Percentiles rank a stretch among this genome's conserved stretches.
These are phyloP conservation scores for Chesias legatella DNA, from an alignment of 2,888 invertebrate species.

Conservation along the genomic window DNA sequence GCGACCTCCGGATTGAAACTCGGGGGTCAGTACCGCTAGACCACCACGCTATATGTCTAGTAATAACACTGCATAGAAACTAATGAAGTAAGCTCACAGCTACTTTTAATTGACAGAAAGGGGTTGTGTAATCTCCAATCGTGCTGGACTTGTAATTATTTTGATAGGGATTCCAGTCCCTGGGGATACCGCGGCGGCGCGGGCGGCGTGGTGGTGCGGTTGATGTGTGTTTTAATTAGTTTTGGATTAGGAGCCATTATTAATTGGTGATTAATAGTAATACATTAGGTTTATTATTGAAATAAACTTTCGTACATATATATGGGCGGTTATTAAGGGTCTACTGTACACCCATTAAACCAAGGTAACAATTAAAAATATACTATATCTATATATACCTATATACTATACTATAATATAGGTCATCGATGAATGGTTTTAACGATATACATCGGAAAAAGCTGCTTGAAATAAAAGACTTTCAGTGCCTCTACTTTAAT, in stretches of 20 bases:
- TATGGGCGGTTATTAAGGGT: too few relatives aligned
- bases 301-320: not conserved
- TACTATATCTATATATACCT: too few relatives aligned
- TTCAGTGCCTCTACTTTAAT: too few relatives aligned
- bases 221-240: conserved; percentile 52
- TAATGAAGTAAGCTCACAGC: conserved; percentile 32
- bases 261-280: conserved; percentile 39
- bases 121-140: conserved; percentile 40
- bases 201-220: conserved; percentile 17
- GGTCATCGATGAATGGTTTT: too few relatives aligned
- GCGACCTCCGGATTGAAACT: too few relatives aligned
- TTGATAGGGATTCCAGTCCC: conserved; percentile 41
- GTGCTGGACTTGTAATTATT: conserved; percentile 43
- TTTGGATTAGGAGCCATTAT: conserved; percentile 37
- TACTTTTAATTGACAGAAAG: conserved; percentile 39
- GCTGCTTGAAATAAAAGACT: too few relatives aligned
- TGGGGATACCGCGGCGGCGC: conserved; percentile 22
- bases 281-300: conserved; percentile 23
- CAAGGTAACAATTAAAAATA: too few relatives aligned
- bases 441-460: too few relatives aligned
- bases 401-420: too few relatives aligned
- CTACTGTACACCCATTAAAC: too few relatives aligned
- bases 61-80: conserved; percentile 1
- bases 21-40: too few relatives aligned
- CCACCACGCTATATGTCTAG: not conserved